Base-by-base conservation (phyloP, 1,140 invertebrate species). In the Ganaspis sp. region DNA sequence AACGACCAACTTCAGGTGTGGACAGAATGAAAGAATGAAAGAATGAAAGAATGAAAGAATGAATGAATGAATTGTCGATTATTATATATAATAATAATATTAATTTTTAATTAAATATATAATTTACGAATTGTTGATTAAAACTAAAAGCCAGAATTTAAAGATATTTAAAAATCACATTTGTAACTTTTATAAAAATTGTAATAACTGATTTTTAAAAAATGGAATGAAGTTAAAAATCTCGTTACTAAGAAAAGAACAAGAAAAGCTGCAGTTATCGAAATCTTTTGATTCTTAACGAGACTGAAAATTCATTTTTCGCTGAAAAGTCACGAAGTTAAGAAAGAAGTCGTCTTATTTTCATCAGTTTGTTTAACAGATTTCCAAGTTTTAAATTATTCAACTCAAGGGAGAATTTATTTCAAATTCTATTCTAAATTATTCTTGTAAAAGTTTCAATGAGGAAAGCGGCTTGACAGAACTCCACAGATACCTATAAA, bases 321-420 rank as follows among this genome's bases (percentile, higher is more conserved):
- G 9, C 53, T 26, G 8, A 54, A 11, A 8, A 54, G 8, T 26
- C 53, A 26, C 17, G 19, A 54, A 3, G 19, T 45, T 42, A 71
- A 72, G 74, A 84, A 74, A 84, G 75, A 75, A 78, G 1, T 6
- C 17, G 9, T 49, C 45, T 49, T 49, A n/a, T 49, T 73, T 73
- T 77, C 54, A 26, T 45, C 23, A 34, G 42, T 23, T 19, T n/a
- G n/a, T 37, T 26, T 23, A 8, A 37, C 64, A 38, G 29, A 19
- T 45, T 42, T 72, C 38, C 45, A 49, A 49, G n/a, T 1, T 49
- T 17, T 49, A 49, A 49, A 19, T 49, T 17, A 49, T 49, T 49
- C 45, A 17, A 17, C 45, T 8, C 17, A 8, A 49, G 5, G 23
- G 11, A 12, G 21, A 8, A 23, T 26, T 21, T 21, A 54, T 54